Conservation (phyloP, 2,797 vertebrate species). For the Acrossocheilus wenchowensis region DNA sequence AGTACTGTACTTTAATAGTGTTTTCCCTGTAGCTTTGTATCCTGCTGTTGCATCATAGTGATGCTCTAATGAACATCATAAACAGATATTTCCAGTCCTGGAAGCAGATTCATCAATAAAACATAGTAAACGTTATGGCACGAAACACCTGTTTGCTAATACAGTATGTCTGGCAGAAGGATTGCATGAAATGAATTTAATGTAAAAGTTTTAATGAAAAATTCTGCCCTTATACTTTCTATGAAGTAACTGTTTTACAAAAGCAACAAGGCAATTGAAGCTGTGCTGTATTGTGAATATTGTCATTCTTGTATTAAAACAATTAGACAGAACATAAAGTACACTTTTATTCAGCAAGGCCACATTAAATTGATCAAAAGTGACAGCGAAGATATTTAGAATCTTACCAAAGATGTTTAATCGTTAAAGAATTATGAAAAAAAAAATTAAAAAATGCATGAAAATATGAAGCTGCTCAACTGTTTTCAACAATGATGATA, state of each 20-base stretch:
- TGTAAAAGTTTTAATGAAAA: neutral
- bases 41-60: neutral
- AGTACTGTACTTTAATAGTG: neutral
- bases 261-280: neutral
- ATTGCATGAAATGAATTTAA: neutral
- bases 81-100: constrained; percentile 3
- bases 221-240: neutral
- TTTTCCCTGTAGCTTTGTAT: neutral
- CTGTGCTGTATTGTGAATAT: constrained; percentile 13
- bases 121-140: neutral
- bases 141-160: neutral
- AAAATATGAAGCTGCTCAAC: no score
- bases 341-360: neutral
- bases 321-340: neutral
- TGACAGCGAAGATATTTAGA: neutral
- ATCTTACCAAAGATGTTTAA: neutral
- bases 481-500: neutral
- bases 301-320: neutral
- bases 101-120: neutral
- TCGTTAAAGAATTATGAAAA: no score
- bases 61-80: neutral
- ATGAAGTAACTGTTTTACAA: neutral
- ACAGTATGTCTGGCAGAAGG: neutral
- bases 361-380: neutral
- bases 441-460: no score